Evolutionary conservation across 2,888 invertebrate species (phyloP).

Genomic region (Coenonympha glycerion): DNA sequence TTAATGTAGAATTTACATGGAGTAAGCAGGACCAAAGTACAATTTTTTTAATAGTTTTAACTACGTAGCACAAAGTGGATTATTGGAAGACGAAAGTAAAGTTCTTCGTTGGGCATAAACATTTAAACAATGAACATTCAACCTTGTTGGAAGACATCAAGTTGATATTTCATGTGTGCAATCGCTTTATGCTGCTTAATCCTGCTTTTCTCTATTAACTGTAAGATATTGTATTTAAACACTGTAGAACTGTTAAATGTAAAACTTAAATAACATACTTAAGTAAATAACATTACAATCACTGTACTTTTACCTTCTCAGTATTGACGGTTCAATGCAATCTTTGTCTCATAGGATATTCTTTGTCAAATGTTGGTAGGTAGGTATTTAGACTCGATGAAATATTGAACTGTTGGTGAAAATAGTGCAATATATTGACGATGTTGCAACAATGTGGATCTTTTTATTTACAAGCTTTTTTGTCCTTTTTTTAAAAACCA

Average conservation of each 20-base stretch:
- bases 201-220: constrained; percentile 61
- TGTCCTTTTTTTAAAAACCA: constrained; percentile 48
- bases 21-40: constrained; percentile 69
- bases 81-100: not conserved
- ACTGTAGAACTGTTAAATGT: constrained; percentile 64
- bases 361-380: constrained; percentile 46
- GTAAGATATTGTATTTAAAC: constrained; percentile 63
- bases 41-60: not conserved
- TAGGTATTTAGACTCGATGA: constrained; percentile 48
- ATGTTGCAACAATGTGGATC: constrained; percentile 66
- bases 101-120: not conserved
- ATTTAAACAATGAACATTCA: not conserved
- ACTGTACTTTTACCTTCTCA: constrained; percentile 56
- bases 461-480: constrained; percentile 62
- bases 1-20: constrained; percentile 64
- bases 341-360: constrained; percentile 67
- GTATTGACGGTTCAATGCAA: constrained; percentile 73
- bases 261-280: constrained; percentile 52
- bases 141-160: no score
- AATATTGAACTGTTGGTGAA: constrained; percentile 55
- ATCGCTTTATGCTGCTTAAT: constrained; percentile 53
- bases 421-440: constrained; percentile 71
- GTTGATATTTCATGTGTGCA: not conserved
- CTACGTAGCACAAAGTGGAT: not conserved
- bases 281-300: constrained; percentile 60